These are phyloP conservation scores for Anagrus nilaparvatae DNA, from an alignment of 1,140 invertebrate species.

Conservation along the genomic window DNA sequence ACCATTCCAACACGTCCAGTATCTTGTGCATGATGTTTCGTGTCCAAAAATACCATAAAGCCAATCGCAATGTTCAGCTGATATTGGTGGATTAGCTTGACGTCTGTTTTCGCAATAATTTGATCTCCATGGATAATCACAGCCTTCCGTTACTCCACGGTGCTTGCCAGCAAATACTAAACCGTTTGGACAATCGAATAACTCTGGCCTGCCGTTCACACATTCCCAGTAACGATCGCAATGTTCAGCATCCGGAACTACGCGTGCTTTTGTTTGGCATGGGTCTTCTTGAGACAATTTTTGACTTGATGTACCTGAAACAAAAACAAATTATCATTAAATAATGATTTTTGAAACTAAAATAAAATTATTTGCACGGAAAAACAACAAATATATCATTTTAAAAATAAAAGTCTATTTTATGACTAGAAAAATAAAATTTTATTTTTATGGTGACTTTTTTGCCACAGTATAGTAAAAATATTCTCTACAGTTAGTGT, in stretches of 20 bases:
- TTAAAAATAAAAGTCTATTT: no score
- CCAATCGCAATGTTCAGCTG: constrained; percentile 83
- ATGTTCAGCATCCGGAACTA: constrained; percentile 66
- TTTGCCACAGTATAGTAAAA: no score
- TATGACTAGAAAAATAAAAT: no score
- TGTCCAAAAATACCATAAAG: constrained; percentile 88
- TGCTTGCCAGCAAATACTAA: constrained; percentile 81
- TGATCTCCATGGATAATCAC: constrained; percentile 80
- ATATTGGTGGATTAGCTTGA: constrained; percentile 69
- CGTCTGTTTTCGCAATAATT: constrained; percentile 74
- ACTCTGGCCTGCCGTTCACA: constrained; percentile 60
- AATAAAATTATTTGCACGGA: no score
- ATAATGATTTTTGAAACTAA: no score
- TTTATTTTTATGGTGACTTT: no score
- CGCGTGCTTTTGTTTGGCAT: constrained; percentile 62
- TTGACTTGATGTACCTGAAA: constrained; percentile 28
- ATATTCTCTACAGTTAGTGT: no score
- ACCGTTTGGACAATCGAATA: constrained; percentile 84
- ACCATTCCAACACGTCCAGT: constrained; percentile 92
- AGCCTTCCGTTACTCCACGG: constrained; percentile 74
- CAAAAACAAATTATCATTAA: no score
- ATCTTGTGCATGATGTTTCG: constrained; percentile 83
- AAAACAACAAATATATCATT: no score
- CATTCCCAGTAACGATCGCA: constrained; percentile 86
- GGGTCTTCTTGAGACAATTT: constrained; percentile 58